Conservation (phyloP, 2,888 invertebrate species). For the Salticus scenicus region DNA sequence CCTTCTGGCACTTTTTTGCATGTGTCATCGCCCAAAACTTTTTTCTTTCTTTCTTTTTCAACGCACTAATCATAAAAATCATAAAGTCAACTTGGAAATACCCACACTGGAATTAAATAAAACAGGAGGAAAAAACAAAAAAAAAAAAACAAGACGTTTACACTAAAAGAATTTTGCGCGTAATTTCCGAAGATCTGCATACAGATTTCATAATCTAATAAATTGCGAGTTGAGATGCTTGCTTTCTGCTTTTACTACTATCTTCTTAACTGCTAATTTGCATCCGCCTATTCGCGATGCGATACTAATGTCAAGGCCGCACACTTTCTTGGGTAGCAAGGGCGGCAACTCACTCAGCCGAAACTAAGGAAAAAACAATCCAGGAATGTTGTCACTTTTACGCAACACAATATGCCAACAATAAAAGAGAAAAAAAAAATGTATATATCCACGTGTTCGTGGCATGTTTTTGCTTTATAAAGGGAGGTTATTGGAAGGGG, state of each 20-base stretch:
- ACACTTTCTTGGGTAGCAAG: neutral
- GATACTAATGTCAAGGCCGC: slow-evolving; percentile 63
- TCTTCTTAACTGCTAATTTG: neutral
- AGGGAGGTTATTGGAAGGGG: neutral
- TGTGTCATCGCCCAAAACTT: too few relatives aligned
- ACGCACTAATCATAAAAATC: too few relatives aligned
- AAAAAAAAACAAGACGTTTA: too few relatives aligned
- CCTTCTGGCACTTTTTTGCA: too few relatives aligned
- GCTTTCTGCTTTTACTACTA: neutral
- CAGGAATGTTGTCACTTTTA: slow-evolving; percentile 34
- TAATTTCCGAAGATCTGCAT: too few relatives aligned
- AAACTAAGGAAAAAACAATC: neutral
- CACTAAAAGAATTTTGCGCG: too few relatives aligned
- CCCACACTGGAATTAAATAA: too few relatives aligned
- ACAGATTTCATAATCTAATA: too few relatives aligned
- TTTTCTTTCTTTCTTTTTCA: too few relatives aligned
- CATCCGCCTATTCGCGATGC: slow-evolving; percentile 22
- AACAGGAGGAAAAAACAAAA: too few relatives aligned
- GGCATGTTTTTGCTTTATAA: slow-evolving; percentile 31
- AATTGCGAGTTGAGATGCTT: too few relatives aligned
- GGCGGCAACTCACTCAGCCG: neutral
- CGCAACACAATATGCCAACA: neutral
- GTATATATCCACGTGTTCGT: slow-evolving; percentile 18
- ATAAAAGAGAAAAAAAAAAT: neutral
- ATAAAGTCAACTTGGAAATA: too few relatives aligned